Percentiles rank a stretch among this genome's conserved stretches.
These are phyloP conservation scores for Porites rus DNA, from an alignment of 92 coral and sea anemone genomes.

Conservation along the genomic window DNA sequence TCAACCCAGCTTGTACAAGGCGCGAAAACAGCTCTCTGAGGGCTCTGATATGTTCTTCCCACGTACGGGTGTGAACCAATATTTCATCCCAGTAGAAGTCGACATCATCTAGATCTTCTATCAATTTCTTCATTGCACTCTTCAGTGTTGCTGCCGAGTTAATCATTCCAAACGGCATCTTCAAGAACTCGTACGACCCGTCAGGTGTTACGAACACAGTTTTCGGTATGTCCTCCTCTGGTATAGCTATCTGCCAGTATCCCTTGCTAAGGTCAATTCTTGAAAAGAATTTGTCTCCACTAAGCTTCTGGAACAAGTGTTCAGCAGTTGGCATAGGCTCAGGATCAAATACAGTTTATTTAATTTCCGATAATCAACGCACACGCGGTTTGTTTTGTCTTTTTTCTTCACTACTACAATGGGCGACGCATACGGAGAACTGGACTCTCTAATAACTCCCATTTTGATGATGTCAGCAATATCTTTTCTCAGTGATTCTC, in stretches of 20 bases:
- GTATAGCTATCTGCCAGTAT: constrained; percentile 54
- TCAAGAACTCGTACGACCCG: constrained; percentile 52
- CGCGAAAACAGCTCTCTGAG: too few relatives aligned
- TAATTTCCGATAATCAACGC: constrained; percentile 53
- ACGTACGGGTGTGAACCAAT: constrained; percentile 44
- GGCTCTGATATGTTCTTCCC: not conserved
- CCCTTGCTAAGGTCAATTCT: constrained; percentile 60
- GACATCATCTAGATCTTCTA: constrained; percentile 28
- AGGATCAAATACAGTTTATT: constrained; percentile 62
- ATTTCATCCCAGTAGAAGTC: constrained; percentile 40
- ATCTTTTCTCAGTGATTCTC: constrained; percentile 54
- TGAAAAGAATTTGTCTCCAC: constrained; percentile 46
- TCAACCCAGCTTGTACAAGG: too few relatives aligned
- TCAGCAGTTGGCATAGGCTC: constrained; percentile 49
- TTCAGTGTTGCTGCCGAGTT: constrained; percentile 45
- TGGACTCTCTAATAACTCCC: constrained; percentile 60
- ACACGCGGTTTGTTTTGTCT: not conserved
- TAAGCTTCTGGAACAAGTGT: constrained; percentile 47
- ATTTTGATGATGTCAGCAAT: constrained; percentile 58
- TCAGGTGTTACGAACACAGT: constrained; percentile 53
- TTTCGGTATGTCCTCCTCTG: constrained; percentile 30
- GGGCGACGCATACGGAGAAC: constrained; percentile 64
- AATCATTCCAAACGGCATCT: constrained; percentile 57
- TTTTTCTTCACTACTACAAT: constrained; percentile 63
- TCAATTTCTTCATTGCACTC: constrained; percentile 54